Percentiles rank a stretch among this genome's conserved stretches.
Evolutionary conservation across 2,888 invertebrate species (phyloP).

Genomic region (Stegana nigrithorax): DNA sequence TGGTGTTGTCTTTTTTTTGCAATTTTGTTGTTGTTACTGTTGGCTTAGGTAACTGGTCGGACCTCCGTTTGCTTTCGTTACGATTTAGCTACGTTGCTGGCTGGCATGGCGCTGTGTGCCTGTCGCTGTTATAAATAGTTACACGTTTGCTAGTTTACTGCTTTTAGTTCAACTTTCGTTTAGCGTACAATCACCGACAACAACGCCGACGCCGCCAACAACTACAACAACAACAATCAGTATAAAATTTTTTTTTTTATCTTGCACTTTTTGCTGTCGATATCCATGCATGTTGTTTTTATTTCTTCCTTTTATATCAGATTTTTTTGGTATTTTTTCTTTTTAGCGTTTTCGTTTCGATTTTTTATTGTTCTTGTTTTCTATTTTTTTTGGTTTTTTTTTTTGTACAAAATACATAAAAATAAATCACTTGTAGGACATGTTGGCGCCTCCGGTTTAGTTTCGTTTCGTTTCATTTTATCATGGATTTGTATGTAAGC

Average conservation of each 20-base stretch:
- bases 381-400: constrained; percentile 19
- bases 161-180: constrained; percentile 20
- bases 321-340: constrained; percentile 1
- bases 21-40: background rate
- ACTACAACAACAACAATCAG: constrained; percentile 15
- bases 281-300: constrained; percentile 3
- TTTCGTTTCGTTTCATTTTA: constrained; percentile 27
- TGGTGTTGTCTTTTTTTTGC: background rate
- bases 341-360: no score
- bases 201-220: constrained; percentile 15
- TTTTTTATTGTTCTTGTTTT: constrained; percentile 15
- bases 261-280: constrained; percentile 12
- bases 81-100: no score
- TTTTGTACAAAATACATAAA: constrained; percentile 58
- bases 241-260: constrained; percentile 9
- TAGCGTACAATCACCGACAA: constrained; percentile 9
- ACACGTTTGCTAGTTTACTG: constrained; percentile 31
- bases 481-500: background rate
- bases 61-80: no score
- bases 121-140: constrained; percentile 48
- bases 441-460: constrained; percentile 65
- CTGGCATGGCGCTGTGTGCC: constrained; percentile 12
- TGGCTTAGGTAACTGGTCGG: no score
- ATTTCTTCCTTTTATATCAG: no score
- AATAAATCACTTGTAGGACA: constrained; percentile 66